A percentile compares a stretch with the other conserved stretches of the same genome.
These are phyloP conservation scores for Zaprionus obscuricornis DNA, from an alignment of 2,888 invertebrate species.

Conservation along the genomic window DNA sequence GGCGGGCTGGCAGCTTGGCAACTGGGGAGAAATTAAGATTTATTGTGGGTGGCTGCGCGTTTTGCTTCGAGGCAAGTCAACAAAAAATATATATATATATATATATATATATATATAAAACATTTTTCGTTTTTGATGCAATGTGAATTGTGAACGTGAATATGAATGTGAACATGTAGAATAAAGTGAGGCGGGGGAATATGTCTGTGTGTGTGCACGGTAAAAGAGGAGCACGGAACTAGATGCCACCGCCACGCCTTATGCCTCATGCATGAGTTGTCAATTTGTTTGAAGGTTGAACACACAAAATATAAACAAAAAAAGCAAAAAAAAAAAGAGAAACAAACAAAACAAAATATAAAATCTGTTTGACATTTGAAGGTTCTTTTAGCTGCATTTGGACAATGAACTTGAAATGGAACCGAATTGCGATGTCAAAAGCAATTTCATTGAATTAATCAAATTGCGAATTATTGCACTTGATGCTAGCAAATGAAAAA, in stretches of 20 bases:
- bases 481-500: conserved; percentile 22
- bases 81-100: too few species aligned
- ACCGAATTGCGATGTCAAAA: conserved; percentile 33
- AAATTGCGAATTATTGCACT: conserved; percentile 36
- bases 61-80: conserved; percentile 35
- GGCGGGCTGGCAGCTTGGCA: background rate
- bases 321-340: too few species aligned
- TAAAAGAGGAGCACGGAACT: too few species aligned
- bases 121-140: conserved; percentile 18
- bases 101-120: too few species aligned
- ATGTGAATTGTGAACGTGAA: background rate
- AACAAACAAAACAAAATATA: conserved; percentile 8
- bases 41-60: conserved; percentile 68
- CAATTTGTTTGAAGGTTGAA: conserved; percentile 60
- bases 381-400: conserved; percentile 61
- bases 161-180: background rate
- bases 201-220: background rate
- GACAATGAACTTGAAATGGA: conserved; percentile 69
- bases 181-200: background rate
- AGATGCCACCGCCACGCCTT: too few species aligned
- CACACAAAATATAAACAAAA: too few species aligned
- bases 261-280: conserved; percentile 47
- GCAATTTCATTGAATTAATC: conserved; percentile 53
- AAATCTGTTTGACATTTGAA: conserved; percentile 63
- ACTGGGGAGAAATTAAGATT: conserved; percentile 71